Percentiles rank a stretch among this genome's conserved stretches.
Conservation (phyloP, 2,888 invertebrate genomes). For the Luffia ferchaultella region DNA sequence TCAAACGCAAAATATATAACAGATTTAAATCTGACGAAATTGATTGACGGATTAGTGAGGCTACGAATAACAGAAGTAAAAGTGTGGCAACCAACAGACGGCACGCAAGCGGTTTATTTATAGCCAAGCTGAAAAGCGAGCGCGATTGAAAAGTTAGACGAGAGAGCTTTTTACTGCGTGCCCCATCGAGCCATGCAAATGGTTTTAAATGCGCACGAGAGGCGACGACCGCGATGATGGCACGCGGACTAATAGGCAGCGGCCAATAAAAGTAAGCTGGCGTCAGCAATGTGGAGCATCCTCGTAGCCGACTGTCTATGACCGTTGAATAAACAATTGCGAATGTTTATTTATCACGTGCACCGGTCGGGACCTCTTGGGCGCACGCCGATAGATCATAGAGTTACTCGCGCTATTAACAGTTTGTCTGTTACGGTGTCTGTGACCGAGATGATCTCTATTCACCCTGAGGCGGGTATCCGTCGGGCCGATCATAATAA, state of each 20-base stretch:
- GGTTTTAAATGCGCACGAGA: constrained; percentile 38
- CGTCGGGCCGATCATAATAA: background rate
- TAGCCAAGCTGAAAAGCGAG: background rate
- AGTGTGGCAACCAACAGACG: constrained; percentile 49
- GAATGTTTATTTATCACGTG: background rate
- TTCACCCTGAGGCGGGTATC: background rate
- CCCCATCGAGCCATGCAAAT: constrained; percentile 41
- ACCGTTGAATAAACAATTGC: background rate
- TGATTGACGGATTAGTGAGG: too few relatives aligned
- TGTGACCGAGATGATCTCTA: constrained; percentile 42
- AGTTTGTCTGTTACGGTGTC: constrained; percentile 31
- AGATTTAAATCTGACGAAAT: too few relatives aligned
- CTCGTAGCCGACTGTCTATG: constrained; percentile 27
- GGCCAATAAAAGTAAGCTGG: constrained; percentile 28
- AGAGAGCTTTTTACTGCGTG: constrained; percentile 21
- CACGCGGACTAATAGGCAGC: constrained; percentile 35
- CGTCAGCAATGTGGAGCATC: constrained; percentile 22
- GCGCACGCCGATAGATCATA: constrained; percentile 2
- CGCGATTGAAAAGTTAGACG: constrained; percentile 30
- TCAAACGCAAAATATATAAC: too few relatives aligned
- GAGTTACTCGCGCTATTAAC: constrained; percentile 14
- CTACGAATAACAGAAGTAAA: constrained; percentile 43
- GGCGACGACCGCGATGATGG: constrained; percentile 23
- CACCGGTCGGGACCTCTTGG: constrained; percentile 16
- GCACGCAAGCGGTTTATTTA: constrained; percentile 31